Base-by-base conservation (phyloP, 2,113 vertebrate species). In the Rhineura floridana region DNA sequence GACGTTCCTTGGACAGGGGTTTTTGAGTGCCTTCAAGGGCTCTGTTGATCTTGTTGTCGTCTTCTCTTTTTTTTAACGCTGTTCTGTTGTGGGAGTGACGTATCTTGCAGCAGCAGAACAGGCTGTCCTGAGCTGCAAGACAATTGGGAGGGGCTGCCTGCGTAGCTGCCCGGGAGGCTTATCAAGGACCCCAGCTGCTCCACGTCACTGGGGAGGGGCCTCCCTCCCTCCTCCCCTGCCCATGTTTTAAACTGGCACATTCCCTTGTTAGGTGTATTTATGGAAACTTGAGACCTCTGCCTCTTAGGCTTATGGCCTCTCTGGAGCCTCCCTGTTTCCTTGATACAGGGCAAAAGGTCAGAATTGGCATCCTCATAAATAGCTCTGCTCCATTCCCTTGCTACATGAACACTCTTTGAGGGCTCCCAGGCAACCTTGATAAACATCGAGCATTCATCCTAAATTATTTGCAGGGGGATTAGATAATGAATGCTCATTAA, bases 111-210 rank as follows among this genome's bases (percentile, higher is more conserved):
- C 30, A 25, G 2, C 59, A 83, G 87, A 83, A 88, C 87, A 83
- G 25, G 30, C 70, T 8, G 87, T 88, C 72, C 87, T 52, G n/a
- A 77, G 21, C 80, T 36, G 30, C 30, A 10, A 59, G 73, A 15
- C 25, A 63, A 17, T 48, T 63, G 59, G 28, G 80, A 76, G 44
- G n/a, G 70, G 42, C 80, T 36, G 46, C 23, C 28, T 55, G n/a
- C n/a, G 6, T 33, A 13, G 85, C 85, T 80, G 70, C 81, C 59
- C 21, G n/a, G 42, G 36, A 76, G 44, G 70, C 72, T 88, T 88
- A 88, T 88, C 87, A 65, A n/a, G 59, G 11, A 42, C 25, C 25
- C 87, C 87, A 88, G 62, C 87, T 77, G 72, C 46, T 76, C 23
- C 7, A 46, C 73, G 69, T 30, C 79, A 28, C 23, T 6, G 1